Base-by-base conservation (phyloP, 2,888 invertebrate species). In the Harpalus rufipes region DNA sequence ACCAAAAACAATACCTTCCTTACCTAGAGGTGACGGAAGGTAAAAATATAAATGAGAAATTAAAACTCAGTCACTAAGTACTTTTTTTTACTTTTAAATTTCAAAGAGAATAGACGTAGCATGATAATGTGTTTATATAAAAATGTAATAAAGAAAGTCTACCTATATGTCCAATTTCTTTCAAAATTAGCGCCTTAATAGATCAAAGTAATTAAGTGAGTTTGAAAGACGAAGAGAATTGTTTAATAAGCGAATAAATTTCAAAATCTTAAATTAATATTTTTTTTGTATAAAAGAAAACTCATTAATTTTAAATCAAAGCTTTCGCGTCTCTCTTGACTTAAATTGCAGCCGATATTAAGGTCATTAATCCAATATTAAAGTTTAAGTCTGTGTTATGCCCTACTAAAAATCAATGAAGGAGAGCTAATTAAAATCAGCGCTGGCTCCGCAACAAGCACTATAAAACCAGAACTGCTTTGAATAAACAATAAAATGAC, bases 301-400 rank as follows among this genome's bases (percentile, higher is more conserved):
- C 81, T 81, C 81, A 81, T 81, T 81, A 81, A 81, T 81, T 81
- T 72, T 68, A 72, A 81, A 81, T 81, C 81, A 81, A 81, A 81
- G 59, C 81, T 63, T 79, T 61, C 16, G 44, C 51, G 81, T 25
- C 72, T 14, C 65, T 56, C 72, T 72, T 68, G 68, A 65, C 81
- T 81, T 25, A 68, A 81, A 81, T 81, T 81, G 65, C 68, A 58
- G 21, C 72, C 65, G 72, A 72, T 81, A 81, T 81, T 81, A 81
- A 72, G 72, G 81, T 81, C 56, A 81, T 81, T 81, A 81, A 81
- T 72, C 72, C 81, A 81, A 58, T 68, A 81, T 68, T 81, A 81
- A 81, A 81, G 72, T 81, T 72, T 25, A 68, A 81, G 65, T 72
- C 56, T 39, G 81, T 72, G 68, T 68, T 72, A 68, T 61, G 81